These are phyloP conservation scores for Microctenopoma lineatum DNA, from an alignment of 2,797 vertebrate genomes.

Conservation along the genomic window DNA sequence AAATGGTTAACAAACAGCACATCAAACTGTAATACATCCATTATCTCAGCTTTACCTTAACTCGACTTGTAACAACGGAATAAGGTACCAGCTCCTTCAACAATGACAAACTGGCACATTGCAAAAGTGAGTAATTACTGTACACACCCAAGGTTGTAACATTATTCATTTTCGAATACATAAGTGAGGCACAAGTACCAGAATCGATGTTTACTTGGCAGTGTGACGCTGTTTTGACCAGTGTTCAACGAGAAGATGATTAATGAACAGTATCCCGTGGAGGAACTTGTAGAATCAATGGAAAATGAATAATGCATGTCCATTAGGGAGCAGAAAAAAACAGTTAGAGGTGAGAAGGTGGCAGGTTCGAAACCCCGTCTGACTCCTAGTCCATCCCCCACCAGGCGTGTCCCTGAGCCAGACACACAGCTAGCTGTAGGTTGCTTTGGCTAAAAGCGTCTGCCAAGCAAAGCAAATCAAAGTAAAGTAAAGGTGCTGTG, in stretches of 20 bases:
- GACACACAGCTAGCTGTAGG: no score
- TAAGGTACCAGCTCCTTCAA: neutral
- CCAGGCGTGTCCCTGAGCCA: no score
- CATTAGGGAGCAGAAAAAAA: neutral
- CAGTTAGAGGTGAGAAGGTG: neutral
- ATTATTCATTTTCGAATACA: neutral
- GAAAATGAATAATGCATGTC: conserved; percentile 5
- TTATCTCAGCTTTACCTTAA: neutral
- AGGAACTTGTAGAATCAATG: neutral
- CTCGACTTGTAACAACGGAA: conserved; percentile 7
- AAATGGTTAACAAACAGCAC: conserved; percentile 18
- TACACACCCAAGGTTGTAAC: neutral
- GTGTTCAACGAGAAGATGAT: neutral
- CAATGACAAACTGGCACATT: neutral
- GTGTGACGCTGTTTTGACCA: neutral
- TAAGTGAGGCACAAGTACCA: neutral
- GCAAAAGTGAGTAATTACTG: neutral
- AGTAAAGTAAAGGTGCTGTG: neutral
- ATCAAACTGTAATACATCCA: conserved; percentile 31
- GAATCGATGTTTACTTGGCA: neutral
- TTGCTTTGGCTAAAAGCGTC: no score
- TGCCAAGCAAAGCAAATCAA: no score
- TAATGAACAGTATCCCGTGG: neutral
- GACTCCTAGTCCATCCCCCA: no score
- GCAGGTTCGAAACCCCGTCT: no score